Conservation (phyloP, 2,113 vertebrate species). For the Ceuthmochares aereus region DNA sequence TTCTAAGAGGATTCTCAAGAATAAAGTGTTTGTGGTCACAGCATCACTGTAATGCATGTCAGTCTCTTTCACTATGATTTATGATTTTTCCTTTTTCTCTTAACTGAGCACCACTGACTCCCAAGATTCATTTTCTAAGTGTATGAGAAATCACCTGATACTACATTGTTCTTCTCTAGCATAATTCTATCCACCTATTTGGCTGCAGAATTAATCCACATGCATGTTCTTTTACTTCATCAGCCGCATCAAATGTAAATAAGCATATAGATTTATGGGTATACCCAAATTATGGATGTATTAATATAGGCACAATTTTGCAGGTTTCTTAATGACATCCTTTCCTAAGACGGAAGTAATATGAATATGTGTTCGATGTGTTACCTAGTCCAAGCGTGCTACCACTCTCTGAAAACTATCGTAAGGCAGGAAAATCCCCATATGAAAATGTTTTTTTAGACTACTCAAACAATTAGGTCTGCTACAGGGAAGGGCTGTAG, state of each 20-base stretch:
- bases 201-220: not conserved
- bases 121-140: not conserved
- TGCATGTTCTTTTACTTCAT: not conserved
- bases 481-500: not conserved
- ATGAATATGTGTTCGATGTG: not conserved
- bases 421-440: not conserved
- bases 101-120: not conserved
- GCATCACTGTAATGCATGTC: not conserved
- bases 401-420: not conserved
- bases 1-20: not conserved
- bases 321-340: not conserved
- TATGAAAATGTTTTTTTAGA: not conserved
- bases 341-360: not conserved
- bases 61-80: not conserved
- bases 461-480: not conserved
- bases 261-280: not conserved
- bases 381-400: not conserved
- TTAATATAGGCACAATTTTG: not conserved
- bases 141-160: not conserved
- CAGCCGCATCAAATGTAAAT: not conserved
- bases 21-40: not conserved
- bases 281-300: not conserved
- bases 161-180: not conserved
- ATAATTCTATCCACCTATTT: not conserved
- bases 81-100: not conserved